Base-by-base conservation (phyloP, 2,888 invertebrate species). In the Ochropleura plecta region DNA sequence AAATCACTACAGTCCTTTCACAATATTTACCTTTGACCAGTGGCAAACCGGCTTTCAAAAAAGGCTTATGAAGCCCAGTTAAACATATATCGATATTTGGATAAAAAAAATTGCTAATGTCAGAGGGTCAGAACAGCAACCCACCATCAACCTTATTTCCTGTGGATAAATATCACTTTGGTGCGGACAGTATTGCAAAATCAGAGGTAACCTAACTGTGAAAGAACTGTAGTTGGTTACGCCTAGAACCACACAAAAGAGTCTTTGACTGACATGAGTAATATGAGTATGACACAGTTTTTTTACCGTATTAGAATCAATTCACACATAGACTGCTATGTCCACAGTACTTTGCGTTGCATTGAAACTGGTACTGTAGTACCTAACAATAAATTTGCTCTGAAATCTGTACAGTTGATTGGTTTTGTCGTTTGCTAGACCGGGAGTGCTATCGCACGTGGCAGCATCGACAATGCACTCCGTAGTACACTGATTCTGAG, bases 271-370 rank as follows among this genome's bases (percentile, higher is more conserved):
- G n/a, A n/a, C n/a, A 53, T 18, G 10, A 42, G 57, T 57, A 30
- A 3, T 16, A 5, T 60, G 3, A 12, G 42, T 49, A 46, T 20
- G 63, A 48, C 53, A 48, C 40, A 14, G 55, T 48, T 72, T 68
- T 73, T 78, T 64, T 75, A 66, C 59, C 49, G 53, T 49, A 30
- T 53, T 55, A 51, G 18, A 49, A 49, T 65, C 20, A 60, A 57
- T 63, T 71, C 51, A 62, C 70, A 70, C 30, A 55, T 53, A 5
- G 9, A 53, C 60, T 48, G 9, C 14, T 60, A 10, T 40, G n/a
- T 53, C 40, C 12, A 30, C 3, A 44, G 49, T 40, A 40, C n/a
- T n/a, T 30, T n/a, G 2, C 6, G 65, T 20, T 20, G 55, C 30
- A 18, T 40, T 57, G 12, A 8, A 42, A 51, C 16, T 44, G 44